Base-by-base conservation (phyloP, 2,113 vertebrate genomes). In the Glareola pratincola region DNA sequence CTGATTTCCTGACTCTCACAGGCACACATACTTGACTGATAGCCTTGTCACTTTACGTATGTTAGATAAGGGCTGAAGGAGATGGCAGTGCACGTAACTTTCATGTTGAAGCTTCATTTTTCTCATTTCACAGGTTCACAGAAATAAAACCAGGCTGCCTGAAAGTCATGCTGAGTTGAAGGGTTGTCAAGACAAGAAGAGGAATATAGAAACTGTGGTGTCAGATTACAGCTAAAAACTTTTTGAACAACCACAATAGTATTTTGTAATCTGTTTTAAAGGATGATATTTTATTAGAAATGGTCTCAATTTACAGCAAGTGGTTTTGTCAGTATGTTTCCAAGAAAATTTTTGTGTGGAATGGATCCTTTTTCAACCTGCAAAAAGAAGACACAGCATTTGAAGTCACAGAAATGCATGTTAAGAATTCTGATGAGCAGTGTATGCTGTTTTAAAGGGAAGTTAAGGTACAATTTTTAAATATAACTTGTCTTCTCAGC, bases 91-190 rank as follows among this genome's bases (percentile, higher is more conserved):
- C 30, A 24, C 37, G 5, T 39, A 68, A 72, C 85, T 67, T 89
- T 88, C 81, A n/a, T 82, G 34, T 95, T 97, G 94, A 96, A 98
- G 81, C 69, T 74, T 92, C 69, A 43, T 98, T 96, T 75, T 92
- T 97, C 72, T 96, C 21, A 7, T 96, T 98, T 98, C 94, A n/a
- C 98, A 99, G 99, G 98, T 99, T 99, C 95, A 98, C 98, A 78
- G 99, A 99, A 98, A 98, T 98, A 97, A 99, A 99, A 96, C 98
- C 98, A 86, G 99, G 99, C 92, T 98, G 98, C 79, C 92, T 99
- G 97, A 98, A 99, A 97, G 98, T 99, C 90, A 98, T 98, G 98
- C 96, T 99, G 97, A 99, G 97, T 94, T 99, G 97, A 98, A 97
- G 88, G 69, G 57, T 79, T 96, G 14, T 90, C 13, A 18, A 79